Percentiles rank a stretch among this genome's conserved stretches.
Conservation (phyloP, 2,888 invertebrate genomes). For the Incurvaria masculella region DNA sequence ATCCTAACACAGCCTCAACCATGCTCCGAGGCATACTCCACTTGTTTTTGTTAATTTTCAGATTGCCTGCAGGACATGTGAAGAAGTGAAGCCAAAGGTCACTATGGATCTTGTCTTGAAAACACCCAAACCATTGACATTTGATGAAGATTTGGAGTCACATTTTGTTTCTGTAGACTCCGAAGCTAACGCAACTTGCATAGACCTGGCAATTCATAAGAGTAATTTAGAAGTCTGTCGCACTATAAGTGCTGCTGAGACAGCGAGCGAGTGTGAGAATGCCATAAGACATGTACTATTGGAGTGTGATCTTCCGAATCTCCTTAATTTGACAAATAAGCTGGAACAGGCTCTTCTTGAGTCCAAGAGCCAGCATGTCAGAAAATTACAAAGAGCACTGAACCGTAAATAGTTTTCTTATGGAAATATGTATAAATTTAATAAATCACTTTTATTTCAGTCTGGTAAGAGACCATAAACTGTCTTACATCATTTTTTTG, state of each 20-base stretch:
- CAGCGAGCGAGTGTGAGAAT: conserved; percentile 44
- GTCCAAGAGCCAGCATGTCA: conserved; percentile 54
- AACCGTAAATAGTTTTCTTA: conserved; percentile 19
- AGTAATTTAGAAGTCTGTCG: conserved; percentile 18
- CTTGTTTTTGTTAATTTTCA: too few relatives aligned
- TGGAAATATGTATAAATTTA: too few relatives aligned
- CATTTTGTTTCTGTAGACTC: conserved; percentile 8
- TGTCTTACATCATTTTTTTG: too few relatives aligned
- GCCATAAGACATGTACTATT: conserved; percentile 37
- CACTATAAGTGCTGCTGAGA: conserved; percentile 34
- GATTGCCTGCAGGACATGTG: conserved; percentile 34
- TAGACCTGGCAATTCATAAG: too few relatives aligned
- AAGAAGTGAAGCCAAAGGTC: conserved; percentile 36
- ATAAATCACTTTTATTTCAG: too few relatives aligned
- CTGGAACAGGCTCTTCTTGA: conserved; percentile 56
- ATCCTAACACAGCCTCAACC: too few relatives aligned
- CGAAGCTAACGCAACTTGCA: conserved; percentile 16
- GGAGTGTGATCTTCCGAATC: conserved; percentile 55
- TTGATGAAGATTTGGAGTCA: conserved; percentile 16
- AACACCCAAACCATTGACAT: conserved; percentile 32
- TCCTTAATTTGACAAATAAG: conserved; percentile 49
- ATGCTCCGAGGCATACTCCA: too few relatives aligned
- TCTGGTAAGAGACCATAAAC: too few relatives aligned
- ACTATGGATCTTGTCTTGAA: conserved; percentile 39
- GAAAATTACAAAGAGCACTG: conserved; percentile 50